Conservation (phyloP, 2,113 vertebrate genomes). For the Neofelis nebulosa region DNA sequence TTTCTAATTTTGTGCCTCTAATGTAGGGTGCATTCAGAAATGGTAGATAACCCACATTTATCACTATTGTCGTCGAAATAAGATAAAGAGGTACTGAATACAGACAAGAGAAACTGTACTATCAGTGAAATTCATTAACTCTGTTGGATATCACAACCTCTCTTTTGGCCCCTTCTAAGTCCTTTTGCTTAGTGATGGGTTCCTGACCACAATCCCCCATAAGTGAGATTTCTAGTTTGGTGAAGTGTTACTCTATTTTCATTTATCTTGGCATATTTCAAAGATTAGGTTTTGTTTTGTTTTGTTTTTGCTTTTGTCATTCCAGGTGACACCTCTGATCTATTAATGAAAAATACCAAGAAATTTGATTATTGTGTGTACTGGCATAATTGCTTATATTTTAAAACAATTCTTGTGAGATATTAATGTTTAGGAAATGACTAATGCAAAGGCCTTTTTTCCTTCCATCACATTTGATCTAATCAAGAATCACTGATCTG, state of each 20-base stretch:
- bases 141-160: neutral
- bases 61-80: neutral
- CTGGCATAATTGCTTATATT: neutral
- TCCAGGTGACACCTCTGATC: neutral
- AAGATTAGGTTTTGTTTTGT: neutral
- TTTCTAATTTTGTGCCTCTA: neutral
- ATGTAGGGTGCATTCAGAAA: neutral
- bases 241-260: neutral
- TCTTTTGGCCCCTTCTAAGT: neutral
- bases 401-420: neutral
- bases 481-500: slow-evolving; percentile 31
- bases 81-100: neutral
- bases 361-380: neutral
- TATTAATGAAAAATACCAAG: neutral
- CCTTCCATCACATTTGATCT: neutral
- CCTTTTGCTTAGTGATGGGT: neutral
- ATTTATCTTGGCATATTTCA: neutral
- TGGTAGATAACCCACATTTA: neutral
- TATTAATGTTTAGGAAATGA: slow-evolving; percentile 37
- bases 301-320: slow-evolving; percentile 16
- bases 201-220: neutral
- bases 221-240: neutral
- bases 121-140: neutral
- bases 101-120: neutral
- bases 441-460: neutral